Evolutionary conservation across 2,888 invertebrate genomes (phyloP), one percentile per base, ranked within the genome.

Genomic region (Flexamia atlantica): DNA sequence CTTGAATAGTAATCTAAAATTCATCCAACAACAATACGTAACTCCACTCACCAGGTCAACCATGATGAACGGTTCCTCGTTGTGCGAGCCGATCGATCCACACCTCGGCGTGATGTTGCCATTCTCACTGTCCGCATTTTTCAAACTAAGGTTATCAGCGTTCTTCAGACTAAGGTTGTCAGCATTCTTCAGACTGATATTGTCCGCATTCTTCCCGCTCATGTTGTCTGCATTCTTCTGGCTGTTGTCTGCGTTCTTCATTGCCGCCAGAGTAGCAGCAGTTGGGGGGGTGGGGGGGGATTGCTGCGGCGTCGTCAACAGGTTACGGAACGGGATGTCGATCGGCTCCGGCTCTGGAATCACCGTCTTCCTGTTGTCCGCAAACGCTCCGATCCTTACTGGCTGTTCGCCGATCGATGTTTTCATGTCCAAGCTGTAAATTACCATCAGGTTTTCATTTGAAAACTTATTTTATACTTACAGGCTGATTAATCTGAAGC

Each of bases 381-480:
- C 95, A 90, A 96, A 96, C 0, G 96, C 96, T 60, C 96, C 96
- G 0, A 95, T 93, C 86, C 95, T 94, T 88, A 96, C 91, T 0
- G 95, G 95, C 68, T 88, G 87, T 87, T 95, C 95, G 84, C 93
- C 93, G 74, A 96, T 90, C 82, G 95, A 95, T 64, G 94, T 92
- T 80, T 92, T 92, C 87, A 93, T 94, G 87, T 94, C 94, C 46
- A 95, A 95, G 84, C 92, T 93, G 88, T 68, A 46, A 76, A 76
- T 30, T 9, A 36, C n/a, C n/a, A n/a, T n/a, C n/a, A n/a, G n/a
- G n/a, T n/a, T n/a, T n/a, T n/a, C n/a, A n/a, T n/a, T n/a, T n/a
- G n/a, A n/a, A n/a, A n/a, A n/a, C n/a, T n/a, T n/a, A n/a, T n/a
- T n/a, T n/a, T n/a, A n/a, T n/a, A n/a, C n/a, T n/a, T n/a, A n/a